Evolutionary conservation across 1,140 invertebrate genomes (phyloP), one percentile per base, ranked within the genome.

Genomic region (Oscheius sp.): DNA sequence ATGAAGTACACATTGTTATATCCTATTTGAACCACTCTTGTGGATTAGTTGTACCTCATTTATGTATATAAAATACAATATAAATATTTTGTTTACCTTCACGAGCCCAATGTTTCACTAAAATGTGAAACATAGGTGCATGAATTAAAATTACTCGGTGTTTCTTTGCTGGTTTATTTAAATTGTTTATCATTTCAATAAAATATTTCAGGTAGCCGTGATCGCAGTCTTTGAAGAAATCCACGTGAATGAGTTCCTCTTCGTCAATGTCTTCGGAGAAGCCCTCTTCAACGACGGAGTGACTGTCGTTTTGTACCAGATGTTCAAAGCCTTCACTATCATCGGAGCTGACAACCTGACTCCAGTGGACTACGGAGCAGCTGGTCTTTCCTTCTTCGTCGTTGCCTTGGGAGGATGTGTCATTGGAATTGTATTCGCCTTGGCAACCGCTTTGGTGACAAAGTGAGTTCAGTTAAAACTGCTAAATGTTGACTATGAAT

Each of bases 251-350:
- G 94, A 98, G 88, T 92, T 97, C 75, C 89, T 99, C 52, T 97
- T 98, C 85, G 97, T 98, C 84, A 92, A 98, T 52, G 95, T 99
- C 10, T 99, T 99, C 87, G 96, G 96, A 38, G 96, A 99, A 86
- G 97, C 94, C 28, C 88, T 99, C 67, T 89, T 99, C 55, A 99
- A 99, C 87, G 93, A 96, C 86, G 93, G 93, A 65, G 93, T 96
- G 74, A 95, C 93, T 79, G 94, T 92, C 89, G 93, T 95, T 20
- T 87, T 95, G 77, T 96, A 95, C 84, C 91, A 95, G 86, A 93
- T 95, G 91, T 95, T 95, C 86, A 93, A 95, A 85, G 89, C 90
- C 31, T 95, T 95, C 84, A 89, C 71, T 7, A 42, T 68, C 10
- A 85, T 86, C 66, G 69, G 77, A 13, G 77, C 70, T 1, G 80